Base-by-base conservation (phyloP, 2,888 invertebrate genomes). In the Clitarchus hookeri region DNA sequence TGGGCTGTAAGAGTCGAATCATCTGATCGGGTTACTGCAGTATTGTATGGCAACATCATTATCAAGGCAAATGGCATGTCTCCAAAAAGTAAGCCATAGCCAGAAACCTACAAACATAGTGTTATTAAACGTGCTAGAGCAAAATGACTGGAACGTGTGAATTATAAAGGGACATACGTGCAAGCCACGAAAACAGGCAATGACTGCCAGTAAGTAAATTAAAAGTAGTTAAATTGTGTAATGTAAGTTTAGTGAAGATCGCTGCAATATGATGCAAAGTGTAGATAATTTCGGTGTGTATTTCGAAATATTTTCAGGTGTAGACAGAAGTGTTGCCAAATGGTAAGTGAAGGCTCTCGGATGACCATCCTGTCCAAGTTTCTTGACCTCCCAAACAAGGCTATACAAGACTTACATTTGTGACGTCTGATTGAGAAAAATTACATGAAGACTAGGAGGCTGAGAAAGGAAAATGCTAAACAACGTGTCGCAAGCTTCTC, bases 321-420 rank as follows among this genome's bases (percentile, higher is more conserved):
- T 83, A 6, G 36, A 36, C 36, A 83, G 83, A 83, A 83, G 36
- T 83, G 26, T 23, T 83, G 3, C 44, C 44, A 83, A 9, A 83
- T 44, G n/a, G 83, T 83, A 26, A 44, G 27, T 83, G 83, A 83
- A 83, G 83, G 16, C n/a, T 11, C 83, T 83, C 19, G 26, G 78
- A 78, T 78, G 78, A 1, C 16, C 78, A 78, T 26, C 26, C 78
- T 3, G 25, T 26, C 83, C 83, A 83, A n/a, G 23, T 27, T 83
- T 83, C 4, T 26, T 83, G 83, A 83, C 36, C 6, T 36, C 6
- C 83, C 83, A 4, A 44, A 83, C 44, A 83, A 11, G n/a, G 44
- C 12, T 83, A 27, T 11, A 44, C 83, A 83, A 83, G 8, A 83
- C 83, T 25, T 83, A 44, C 83, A 83, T 9, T 83, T 83, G 36